Conservation (phyloP, 1,140 invertebrate genomes). For the Pogonognathellus flavescens region DNA sequence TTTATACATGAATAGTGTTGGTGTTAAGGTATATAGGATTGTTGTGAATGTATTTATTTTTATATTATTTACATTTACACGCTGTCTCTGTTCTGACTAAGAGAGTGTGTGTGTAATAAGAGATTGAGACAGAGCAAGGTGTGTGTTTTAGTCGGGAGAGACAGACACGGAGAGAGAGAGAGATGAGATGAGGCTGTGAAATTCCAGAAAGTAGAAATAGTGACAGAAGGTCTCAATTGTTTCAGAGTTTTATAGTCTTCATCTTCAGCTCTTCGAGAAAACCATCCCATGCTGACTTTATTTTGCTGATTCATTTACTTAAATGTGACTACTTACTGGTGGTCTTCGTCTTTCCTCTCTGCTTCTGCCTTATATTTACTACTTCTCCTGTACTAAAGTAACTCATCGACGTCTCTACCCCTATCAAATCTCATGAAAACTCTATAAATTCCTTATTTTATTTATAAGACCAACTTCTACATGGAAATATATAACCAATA, state of each 20-base stretch:
- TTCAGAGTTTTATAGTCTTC: slow-evolving; percentile 35
- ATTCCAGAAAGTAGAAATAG: slow-evolving; percentile 50
- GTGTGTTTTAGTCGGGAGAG: background rate
- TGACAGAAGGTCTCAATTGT: slow-evolving; percentile 49
- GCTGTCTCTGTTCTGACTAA: no score
- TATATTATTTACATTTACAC: no score
- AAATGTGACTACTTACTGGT: slow-evolving; percentile 50
- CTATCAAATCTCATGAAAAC: no score
- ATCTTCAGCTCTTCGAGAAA: slow-evolving; percentile 22
- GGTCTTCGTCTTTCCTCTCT: background rate
- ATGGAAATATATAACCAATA: no score
- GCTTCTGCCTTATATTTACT: background rate
- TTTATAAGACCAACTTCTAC: no score
- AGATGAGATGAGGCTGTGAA: slow-evolving; percentile 13
- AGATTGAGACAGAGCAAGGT: background rate
- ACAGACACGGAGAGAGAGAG: background rate
- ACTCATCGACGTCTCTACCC: background rate
- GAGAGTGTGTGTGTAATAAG: no score
- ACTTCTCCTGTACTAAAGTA: background rate
- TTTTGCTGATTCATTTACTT: slow-evolving; percentile 50
- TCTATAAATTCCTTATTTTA: no score
- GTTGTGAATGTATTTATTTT: no score
- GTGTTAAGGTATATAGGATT: no score
- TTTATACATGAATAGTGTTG: no score
- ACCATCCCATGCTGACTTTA: slow-evolving; percentile 44